phyloP scores from a whole-genome alignment of 1,140 invertebrate species.

The Drosophila sucinea region DNA sequence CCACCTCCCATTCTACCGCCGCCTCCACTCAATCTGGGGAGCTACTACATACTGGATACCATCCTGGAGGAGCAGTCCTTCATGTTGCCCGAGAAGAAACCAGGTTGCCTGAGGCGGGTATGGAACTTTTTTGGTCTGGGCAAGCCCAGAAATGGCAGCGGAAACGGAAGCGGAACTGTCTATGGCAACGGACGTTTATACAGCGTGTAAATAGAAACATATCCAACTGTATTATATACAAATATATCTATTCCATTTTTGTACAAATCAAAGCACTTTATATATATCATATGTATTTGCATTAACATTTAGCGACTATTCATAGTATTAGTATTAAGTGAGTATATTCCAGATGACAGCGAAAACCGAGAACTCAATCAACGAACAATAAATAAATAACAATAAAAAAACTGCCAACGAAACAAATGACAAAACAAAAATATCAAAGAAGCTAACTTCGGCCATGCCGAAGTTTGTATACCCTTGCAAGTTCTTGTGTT shows the following conservation, averaged over 20 bases:
- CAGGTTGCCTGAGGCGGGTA: conserved; percentile 70
- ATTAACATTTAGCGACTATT: conserved; percentile 51
- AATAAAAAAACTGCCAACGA: conserved; percentile 59
- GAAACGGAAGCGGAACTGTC: background rate
- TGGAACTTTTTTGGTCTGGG: conserved; percentile 75
- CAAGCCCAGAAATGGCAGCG: conserved; percentile 36
- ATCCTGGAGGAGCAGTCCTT: conserved; percentile 78
- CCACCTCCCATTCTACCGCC: conserved; percentile 79
- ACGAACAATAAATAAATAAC: conserved; percentile 71
- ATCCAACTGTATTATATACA: conserved; percentile 60
- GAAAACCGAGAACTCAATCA: conserved; percentile 66
- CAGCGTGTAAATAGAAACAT: conserved; percentile 72
- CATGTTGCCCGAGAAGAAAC: conserved; percentile 76
- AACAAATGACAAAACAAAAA: conserved; percentile 21
- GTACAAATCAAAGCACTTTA: conserved; percentile 59
- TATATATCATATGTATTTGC: conserved; percentile 63
- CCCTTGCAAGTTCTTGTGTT: too few species aligned
- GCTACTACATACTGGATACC: conserved; percentile 79
- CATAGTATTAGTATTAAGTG: conserved; percentile 13
- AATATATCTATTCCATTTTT: conserved; percentile 38
- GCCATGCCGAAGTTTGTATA: too few species aligned
- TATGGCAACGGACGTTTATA: conserved; percentile 44
- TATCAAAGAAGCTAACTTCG: background rate
- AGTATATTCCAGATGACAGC: conserved; percentile 51
- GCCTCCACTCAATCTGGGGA: conserved; percentile 74